phyloP scores from a whole-genome alignment of 2,113 vertebrate genomes.

The Eudyptes chrysolophus region DNA sequence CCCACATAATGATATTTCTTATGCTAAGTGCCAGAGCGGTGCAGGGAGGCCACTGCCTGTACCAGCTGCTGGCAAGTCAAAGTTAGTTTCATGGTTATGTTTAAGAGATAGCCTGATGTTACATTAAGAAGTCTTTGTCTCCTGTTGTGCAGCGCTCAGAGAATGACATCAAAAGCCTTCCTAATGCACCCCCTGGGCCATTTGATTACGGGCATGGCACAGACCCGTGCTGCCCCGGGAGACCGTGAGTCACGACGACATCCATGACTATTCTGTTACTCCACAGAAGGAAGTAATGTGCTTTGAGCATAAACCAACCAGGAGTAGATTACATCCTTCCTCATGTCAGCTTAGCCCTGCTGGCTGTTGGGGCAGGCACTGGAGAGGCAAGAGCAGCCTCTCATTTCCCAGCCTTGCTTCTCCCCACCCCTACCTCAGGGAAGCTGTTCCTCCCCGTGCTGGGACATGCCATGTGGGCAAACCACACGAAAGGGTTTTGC shows the following conservation, averaged over 20 bases:
- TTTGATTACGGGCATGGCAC: constrained; percentile 28
- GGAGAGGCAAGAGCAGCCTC: neutral
- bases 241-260: neutral
- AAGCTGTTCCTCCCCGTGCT: neutral
- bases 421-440: neutral
- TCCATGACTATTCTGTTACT: constrained; percentile 34
- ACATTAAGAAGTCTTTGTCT: constrained; percentile 44
- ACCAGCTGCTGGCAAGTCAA: constrained; percentile 62
- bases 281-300: constrained; percentile 33
- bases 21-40: constrained; percentile 50
- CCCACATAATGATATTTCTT: constrained; percentile 64
- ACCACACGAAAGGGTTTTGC: neutral
- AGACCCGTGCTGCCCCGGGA: neutral
- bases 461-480: neutral
- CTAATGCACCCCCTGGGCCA: neutral
- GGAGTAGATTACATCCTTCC: constrained; percentile 46
- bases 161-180: constrained; percentile 59
- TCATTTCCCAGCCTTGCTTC: neutral
- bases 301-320: constrained; percentile 5
- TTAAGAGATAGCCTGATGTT: constrained; percentile 37
- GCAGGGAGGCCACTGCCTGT: constrained; percentile 46
- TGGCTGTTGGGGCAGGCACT: neutral
- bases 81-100: constrained; percentile 60
- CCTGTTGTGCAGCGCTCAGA: neutral
- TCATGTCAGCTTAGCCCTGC: neutral